Percentiles rank a stretch among this genome's conserved stretches.
Conservation (phyloP, 1,140 invertebrate genomes). For the Rhyacophila brunnea region DNA sequence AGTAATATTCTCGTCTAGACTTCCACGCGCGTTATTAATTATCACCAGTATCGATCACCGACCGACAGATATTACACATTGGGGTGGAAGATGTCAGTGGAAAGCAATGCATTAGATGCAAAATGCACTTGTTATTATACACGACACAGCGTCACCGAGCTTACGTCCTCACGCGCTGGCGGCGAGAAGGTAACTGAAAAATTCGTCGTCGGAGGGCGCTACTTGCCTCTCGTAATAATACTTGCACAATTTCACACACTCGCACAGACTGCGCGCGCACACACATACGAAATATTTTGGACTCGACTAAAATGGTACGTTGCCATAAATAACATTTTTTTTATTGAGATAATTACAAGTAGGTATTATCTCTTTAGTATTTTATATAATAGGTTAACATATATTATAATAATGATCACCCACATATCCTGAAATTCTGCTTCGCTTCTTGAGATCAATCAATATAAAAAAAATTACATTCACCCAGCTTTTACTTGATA, state of each 20-base stretch:
- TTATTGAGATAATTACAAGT: no score
- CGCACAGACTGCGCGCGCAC: constrained; percentile 7
- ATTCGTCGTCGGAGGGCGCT: constrained; percentile 16
- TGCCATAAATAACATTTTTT: no score
- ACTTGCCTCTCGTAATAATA: background rate
- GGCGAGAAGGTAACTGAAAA: constrained; percentile 16
- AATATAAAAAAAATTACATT: no score
- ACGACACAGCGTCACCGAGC: constrained; percentile 8
- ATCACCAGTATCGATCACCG: no score
- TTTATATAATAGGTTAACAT: no score
- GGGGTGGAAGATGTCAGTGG: constrained; percentile 17
- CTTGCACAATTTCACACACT: constrained; percentile 23
- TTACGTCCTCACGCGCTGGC: constrained; percentile 21
- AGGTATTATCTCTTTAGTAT: no score
- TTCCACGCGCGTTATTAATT: no score
- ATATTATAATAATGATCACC: no score
- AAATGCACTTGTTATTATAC: constrained; percentile 19
- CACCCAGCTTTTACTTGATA: no score
- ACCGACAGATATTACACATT: constrained; percentile 9
- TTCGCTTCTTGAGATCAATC: no score
- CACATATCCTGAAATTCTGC: no score
- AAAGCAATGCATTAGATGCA: constrained; percentile 19
- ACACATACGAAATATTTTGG: background rate
- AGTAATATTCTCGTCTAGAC: no score
- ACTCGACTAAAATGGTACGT: background rate